Conservation (phyloP, 1,140 invertebrate genomes). For the Drosophila nigromelanica region DNA sequence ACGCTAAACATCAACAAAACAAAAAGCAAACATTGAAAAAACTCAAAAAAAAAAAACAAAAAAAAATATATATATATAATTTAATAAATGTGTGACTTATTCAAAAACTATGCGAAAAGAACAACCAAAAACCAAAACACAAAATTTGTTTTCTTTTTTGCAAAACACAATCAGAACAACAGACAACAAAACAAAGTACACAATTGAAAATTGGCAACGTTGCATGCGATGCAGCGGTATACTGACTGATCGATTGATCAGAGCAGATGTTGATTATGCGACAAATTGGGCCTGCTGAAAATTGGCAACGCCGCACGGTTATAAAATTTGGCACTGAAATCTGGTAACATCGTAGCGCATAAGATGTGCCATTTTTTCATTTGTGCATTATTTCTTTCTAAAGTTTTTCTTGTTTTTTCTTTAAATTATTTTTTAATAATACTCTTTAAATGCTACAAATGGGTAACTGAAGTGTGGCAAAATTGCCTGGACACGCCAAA, state of each 20-base stretch:
- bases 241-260: neutral
- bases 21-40: slow-evolving; percentile 42
- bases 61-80: slow-evolving; percentile 62
- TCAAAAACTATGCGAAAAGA: slow-evolving; percentile 69
- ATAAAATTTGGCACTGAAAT: too few species aligned
- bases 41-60: slow-evolving; percentile 34
- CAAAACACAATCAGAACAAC: slow-evolving; percentile 7
- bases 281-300: neutral
- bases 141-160: slow-evolving; percentile 64
- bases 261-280: too few species aligned
- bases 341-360: slow-evolving; percentile 1
- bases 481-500: slow-evolving; percentile 11
- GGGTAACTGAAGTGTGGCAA: slow-evolving; percentile 44
- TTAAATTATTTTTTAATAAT: neutral
- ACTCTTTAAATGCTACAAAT: slow-evolving; percentile 22
- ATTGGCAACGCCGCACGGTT: slow-evolving; percentile 1
- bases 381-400: neutral
- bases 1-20: slow-evolving; percentile 33
- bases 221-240: neutral
- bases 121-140: slow-evolving; percentile 53
- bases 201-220: slow-evolving; percentile 12
- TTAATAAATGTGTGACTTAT: slow-evolving; percentile 79
- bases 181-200: neutral
- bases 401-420: slow-evolving; percentile 1
- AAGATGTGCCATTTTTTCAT: neutral